A percentile compares a stretch with the other conserved stretches of the same genome.
phyloP scores from a whole-genome alignment of 2,797 vertebrate species.

The Acanthis flammea region DNA sequence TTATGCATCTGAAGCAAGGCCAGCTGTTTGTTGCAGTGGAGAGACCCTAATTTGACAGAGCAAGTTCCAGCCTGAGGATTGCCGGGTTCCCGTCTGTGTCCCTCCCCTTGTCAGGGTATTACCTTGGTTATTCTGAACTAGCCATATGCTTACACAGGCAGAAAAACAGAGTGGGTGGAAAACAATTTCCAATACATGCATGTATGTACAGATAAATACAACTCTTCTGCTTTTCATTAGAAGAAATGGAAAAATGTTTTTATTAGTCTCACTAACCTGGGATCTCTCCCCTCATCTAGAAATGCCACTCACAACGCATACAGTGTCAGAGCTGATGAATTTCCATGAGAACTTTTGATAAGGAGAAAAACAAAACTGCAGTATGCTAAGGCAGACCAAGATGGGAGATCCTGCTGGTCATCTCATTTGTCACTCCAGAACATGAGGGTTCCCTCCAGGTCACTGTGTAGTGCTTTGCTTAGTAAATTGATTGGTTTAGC shows the following conservation, averaged over 20 bases:
- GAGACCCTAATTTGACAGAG: not conserved
- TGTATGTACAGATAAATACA: not conserved
- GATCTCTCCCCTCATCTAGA: not conserved
- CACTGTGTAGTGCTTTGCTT: not conserved
- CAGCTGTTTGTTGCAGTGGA: not conserved
- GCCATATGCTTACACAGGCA: not conserved
- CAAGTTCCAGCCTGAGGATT: not conserved
- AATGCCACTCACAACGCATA: not conserved
- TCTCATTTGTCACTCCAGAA: not conserved
- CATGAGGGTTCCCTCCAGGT: slow-evolving; percentile 12
- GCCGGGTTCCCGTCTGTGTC: not conserved
- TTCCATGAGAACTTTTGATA: not conserved
- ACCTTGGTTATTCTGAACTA: not conserved
- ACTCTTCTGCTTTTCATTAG: not conserved
- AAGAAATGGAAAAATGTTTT: not conserved
- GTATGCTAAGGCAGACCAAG: not conserved
- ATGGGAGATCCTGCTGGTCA: not conserved
- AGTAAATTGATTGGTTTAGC: slow-evolving; percentile 45
- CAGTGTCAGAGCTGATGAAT: not conserved
- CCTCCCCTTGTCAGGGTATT: not conserved
- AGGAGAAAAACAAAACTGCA: not conserved
- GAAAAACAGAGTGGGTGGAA: not conserved
- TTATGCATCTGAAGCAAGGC: not conserved
- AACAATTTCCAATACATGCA: not conserved
- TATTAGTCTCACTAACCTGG: not conserved